Evolutionary conservation across 2,113 vertebrate species (phyloP).

Genomic region (Cacatua alba): DNA sequence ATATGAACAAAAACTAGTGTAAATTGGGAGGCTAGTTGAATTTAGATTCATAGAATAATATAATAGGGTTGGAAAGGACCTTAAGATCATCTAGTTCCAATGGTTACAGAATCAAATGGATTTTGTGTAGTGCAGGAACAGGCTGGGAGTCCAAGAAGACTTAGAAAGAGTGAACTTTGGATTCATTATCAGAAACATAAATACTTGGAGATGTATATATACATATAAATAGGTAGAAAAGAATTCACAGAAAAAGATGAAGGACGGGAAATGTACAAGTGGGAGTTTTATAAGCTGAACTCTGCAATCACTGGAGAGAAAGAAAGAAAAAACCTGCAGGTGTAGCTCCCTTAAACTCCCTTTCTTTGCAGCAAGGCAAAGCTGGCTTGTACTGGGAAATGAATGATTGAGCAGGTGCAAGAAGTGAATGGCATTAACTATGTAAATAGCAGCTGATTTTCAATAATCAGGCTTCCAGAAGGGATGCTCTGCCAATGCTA

Average conservation of each 20-base stretch:
- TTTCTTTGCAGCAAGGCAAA: conserved; percentile 21
- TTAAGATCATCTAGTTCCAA: background rate
- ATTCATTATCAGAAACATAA: background rate
- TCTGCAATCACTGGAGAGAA: background rate
- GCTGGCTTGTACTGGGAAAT: conserved; percentile 22
- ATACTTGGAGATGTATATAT: background rate
- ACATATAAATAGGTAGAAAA: background rate
- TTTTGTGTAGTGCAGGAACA: background rate
- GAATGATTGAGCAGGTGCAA: conserved; percentile 53
- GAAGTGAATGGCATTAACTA: conserved; percentile 50
- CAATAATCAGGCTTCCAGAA: conserved; percentile 50
- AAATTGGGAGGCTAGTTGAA: background rate
- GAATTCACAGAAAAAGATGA: background rate
- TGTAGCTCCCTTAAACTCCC: conserved; percentile 31
- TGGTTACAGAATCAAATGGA: background rate
- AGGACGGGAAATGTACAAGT: background rate
- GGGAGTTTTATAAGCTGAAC: background rate
- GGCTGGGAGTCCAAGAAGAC: background rate
- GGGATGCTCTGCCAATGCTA: background rate
- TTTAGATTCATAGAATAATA: background rate
- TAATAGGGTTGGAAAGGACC: background rate
- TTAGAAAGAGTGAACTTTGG: background rate
- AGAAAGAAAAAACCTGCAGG: conserved; percentile 13
- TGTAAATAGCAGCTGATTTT: conserved; percentile 63
- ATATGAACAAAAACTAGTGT: background rate